phyloP scores from a whole-genome alignment of 2,113 vertebrate species.

The Cynopterus brachyotis region DNA sequence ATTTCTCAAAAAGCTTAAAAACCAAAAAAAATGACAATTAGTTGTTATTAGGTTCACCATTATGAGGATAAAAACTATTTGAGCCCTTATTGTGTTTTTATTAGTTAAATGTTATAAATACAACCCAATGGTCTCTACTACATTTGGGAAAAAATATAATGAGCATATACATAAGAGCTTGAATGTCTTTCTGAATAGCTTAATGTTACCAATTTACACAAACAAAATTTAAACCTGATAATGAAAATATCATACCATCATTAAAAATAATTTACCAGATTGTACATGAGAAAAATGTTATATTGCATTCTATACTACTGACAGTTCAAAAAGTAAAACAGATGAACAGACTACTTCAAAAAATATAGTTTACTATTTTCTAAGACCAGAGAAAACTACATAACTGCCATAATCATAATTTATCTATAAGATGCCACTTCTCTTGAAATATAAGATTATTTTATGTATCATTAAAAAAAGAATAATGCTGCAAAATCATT shows the following conservation, averaged over 20 bases:
- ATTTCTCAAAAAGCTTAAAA: background rate
- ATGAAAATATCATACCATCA: background rate
- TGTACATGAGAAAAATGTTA: background rate
- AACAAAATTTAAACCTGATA: constrained; percentile 7
- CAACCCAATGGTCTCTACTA: background rate
- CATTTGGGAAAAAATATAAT: background rate
- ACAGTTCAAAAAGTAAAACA: background rate
- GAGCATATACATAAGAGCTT: background rate
- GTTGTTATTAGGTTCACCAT: background rate
- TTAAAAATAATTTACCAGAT: background rate
- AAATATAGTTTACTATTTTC: background rate
- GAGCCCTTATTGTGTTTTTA: background rate
- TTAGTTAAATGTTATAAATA: background rate
- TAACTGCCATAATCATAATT: background rate
- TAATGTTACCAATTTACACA: background rate
- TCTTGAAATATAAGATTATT: background rate
- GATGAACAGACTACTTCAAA: background rate
- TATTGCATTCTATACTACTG: background rate
- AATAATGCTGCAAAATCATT: background rate
- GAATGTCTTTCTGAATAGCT: background rate
- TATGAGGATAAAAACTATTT: background rate
- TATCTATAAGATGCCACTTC: background rate
- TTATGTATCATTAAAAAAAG: background rate
- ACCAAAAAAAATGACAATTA: background rate
- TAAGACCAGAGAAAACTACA: background rate